Evolutionary conservation across 2,888 invertebrate species (phyloP).

Genomic region (Gymnocheta viridis): DNA sequence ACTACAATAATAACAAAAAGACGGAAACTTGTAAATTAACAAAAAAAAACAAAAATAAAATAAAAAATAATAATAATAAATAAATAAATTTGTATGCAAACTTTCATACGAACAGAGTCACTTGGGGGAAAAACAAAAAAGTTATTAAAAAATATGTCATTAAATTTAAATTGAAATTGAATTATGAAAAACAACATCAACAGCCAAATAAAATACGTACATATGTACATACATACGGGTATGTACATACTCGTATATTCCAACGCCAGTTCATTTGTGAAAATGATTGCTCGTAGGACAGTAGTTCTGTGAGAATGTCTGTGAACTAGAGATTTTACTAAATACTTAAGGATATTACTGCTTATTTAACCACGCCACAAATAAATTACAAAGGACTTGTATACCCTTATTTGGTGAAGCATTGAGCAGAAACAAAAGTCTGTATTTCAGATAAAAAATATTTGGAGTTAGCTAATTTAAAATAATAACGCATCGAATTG

Average conservation of each 20-base stretch:
- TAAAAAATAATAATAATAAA: neutral
- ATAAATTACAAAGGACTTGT: no score
- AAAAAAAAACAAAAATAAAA: constrained; percentile 36
- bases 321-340: no score
- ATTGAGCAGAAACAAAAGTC: no score
- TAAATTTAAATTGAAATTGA: constrained; percentile 64
- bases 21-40: constrained; percentile 65
- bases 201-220: constrained; percentile 1
- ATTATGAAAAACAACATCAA: constrained; percentile 57
- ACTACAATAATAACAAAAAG: constrained; percentile 45
- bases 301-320: neutral
- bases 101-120: neutral
- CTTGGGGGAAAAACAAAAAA: neutral
- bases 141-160: constrained; percentile 64
- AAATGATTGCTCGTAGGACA: neutral
- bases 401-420: no score
- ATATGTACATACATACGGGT: neutral
- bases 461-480: no score
- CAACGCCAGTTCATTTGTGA: neutral
- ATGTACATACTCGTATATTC: no score
- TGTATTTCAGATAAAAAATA: no score
- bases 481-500: no score
- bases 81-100: constrained; percentile 11
- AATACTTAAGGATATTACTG: no score
- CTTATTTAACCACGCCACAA: no score